Evolutionary conservation across 2,888 invertebrate genomes (phyloP), one percentile per base, ranked within the genome.

Genomic region (Morpho helenor): DNA sequence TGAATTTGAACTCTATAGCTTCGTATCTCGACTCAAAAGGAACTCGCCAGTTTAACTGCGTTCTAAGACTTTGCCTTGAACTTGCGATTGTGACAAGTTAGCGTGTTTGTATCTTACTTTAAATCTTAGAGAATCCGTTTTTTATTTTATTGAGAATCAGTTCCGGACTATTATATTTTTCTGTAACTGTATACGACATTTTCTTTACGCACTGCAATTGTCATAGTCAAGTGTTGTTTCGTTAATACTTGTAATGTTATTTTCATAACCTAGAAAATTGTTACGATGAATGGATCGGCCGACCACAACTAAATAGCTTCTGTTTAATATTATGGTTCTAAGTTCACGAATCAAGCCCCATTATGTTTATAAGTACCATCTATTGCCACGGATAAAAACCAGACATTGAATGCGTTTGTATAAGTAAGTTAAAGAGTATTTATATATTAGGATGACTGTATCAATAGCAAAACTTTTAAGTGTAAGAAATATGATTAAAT

Each of bases 21-120:
- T 62, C 57, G 69, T 55, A 61, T 71, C 74, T 57, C 16, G 59
- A 57, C n/a, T 55, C 55, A 57, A 52, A 52, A 45, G 9, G 7
- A 46, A 44, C 10, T 43, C 41, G 42, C 16, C 41, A 40, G 45
- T 40, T 49, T 49, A 8, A 39, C 9, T 22, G 51, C 49, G 57
- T 49, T 48, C 44, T 64, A 54, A 56, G 39, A 54, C 60, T 61
- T 65, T 64, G 72, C 81, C 82, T 84, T 85, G 81, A 84, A 83
- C 83, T 84, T 84, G 77, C 66, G 68, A 68, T 71, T 68, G 67
- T 65, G 62, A 54, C 63, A 61, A 56, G 58, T 49, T 50, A 46
- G 49, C 59, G 43, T 56, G 60, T 45, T 67, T 56, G 52, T 50
- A 61, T 58, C 61, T 31, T 31, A 31, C 31, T 31, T 31, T 31